Base-by-base conservation (phyloP, 1,140 invertebrate genomes). In the Cecropterus lyciades region DNA sequence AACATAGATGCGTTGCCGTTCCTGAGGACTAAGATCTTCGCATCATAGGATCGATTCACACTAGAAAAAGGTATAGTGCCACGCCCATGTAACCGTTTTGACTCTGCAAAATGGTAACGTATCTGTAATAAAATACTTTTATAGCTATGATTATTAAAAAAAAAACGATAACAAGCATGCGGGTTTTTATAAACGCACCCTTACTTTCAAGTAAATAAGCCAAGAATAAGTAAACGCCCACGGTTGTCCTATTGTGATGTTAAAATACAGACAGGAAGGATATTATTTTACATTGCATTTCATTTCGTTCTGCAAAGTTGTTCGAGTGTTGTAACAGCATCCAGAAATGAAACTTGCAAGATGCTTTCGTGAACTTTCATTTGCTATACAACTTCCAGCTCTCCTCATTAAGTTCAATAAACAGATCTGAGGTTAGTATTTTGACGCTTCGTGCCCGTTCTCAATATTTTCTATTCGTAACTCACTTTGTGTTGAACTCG, bases 401-500 rank as follows among this genome's bases (percentile, higher is more conserved):
- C 75, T 79, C 82, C 84, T 89, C 84, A 89, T 89, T 89, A 87
- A 87, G 72, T 90, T 89, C 82, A 87, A 87, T 89, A 89, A 89
- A 79, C 77, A 90, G 78, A 87, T 81, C 82, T 80, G 79, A 73
- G 79, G 81, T 86, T 79, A 85, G 83, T 87, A 85, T 88, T 91
- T 91, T 87, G 84, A 86, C 83, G 77, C 72, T 88, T 73, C 75
- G 77, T 70, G 74, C 79, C 84, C 77, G 72, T 80, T 88, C 81
- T 87, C 81, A 87, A 91, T 88, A 86, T 84, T 85, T 82, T 80
- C 79, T 84, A 87, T 87, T 83, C 77, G 79, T 79, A 84, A 82
- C 84, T 84, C 79, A 79, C 76, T 87, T 83, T 85, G 80, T 84
- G 69, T 80, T 85, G 49, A 74, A 51, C 75, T 71, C 70, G 75